Evolutionary conservation across 2,888 invertebrate species (phyloP), one percentile per base, ranked within the genome.

Genomic region (Salticus scenicus): DNA sequence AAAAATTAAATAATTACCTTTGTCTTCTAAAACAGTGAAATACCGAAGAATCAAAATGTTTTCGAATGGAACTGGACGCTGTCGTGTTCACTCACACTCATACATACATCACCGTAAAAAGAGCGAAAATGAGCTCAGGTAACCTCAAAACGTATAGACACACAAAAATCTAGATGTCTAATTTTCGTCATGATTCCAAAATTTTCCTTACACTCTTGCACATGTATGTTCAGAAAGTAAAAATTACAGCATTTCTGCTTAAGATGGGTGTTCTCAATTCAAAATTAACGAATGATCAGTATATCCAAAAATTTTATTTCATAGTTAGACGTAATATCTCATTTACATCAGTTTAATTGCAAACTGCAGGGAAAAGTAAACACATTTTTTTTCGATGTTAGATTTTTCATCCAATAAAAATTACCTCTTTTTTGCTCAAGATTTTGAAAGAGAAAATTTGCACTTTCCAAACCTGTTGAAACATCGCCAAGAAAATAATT

Each of bases 231-330:
- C 37, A 8, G 5, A 8, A 8, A 8, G 7, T 37, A 5, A 28
- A 76, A 76, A 76, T 76, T 17, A 67, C 66, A 67, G 17, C 31
- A 42, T 76, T 47, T 31, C 67, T 67, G 20, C 30, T 24, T 47
- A 31, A 67, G 0, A 76, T 67, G 67, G 24, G 24, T 30, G 37
- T 67, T 67, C 8, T 67, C 12, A 42, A 76, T 67, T 20, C 30
- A 47, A 30, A 76, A 20, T 20, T n/a, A n/a, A n/a, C n/a, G n/a
- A n/a, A n/a, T n/a, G n/a, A n/a, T 64, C 41, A 31, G 42, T 67
- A 67, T 28, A 20, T 67, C n/a, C 76, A 27, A 67, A 67, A 67
- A 66, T 67, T 76, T 24, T 42, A 67, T 41, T 76, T 76, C 37
- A 76, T 76, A 20, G 66, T n/a, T 75, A 12, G 28, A 71, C 37